Percentiles rank a stretch among this genome's conserved stretches.
Evolutionary conservation across 2,888 invertebrate genomes (phyloP).

Genomic region (Tetranychus piercei): DNA sequence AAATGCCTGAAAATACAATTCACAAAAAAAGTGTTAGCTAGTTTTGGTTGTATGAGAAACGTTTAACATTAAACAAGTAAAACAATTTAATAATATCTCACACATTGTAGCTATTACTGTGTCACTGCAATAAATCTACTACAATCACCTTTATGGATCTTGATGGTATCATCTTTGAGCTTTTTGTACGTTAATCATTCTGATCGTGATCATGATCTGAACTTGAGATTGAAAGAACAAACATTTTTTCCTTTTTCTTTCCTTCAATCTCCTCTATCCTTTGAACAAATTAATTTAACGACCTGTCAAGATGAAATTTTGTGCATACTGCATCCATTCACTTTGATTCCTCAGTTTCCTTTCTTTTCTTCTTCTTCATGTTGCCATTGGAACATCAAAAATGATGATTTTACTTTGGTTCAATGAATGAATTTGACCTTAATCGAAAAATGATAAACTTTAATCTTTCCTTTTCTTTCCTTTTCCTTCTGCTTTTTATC

Average conservation of each 20-base stretch:
- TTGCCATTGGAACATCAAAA: neutral
- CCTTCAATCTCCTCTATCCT: neutral
- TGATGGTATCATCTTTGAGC: no score
- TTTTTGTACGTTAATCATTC: no score
- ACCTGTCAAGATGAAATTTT: neutral
- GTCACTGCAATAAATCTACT: no score
- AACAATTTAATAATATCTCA: no score
- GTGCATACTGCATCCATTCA: neutral
- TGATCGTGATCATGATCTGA: no score
- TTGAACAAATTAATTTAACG: neutral
- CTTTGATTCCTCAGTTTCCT: neutral
- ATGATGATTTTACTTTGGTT: neutral
- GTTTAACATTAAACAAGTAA: no score
- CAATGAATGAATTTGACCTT: conserved; percentile 1
- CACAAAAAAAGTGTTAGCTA: no score
- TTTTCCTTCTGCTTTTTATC: neutral
- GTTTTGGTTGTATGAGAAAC: no score
- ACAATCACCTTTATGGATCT: no score
- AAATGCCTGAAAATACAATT: no score
- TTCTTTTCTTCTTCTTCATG: neutral
- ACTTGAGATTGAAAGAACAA: neutral
- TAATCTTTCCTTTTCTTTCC: neutral
- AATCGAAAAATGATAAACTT: neutral
- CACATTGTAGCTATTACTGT: no score
- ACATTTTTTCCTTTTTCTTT: neutral